phyloP scores from a whole-genome alignment of 1,140 invertebrate species.

The Drosophila micromelanica region DNA sequence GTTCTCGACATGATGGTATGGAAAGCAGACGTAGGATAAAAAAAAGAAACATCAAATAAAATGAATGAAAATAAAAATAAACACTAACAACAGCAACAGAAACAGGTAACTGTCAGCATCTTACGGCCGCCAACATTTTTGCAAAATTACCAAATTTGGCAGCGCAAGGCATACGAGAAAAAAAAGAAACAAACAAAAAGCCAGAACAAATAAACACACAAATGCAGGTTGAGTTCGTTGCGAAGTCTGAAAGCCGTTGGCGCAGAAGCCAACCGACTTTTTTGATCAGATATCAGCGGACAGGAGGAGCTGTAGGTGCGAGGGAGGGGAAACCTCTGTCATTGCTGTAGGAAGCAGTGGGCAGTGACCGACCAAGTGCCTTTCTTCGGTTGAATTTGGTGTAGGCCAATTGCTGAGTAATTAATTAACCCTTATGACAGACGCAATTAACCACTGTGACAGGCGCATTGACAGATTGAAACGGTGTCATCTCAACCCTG shows the following conservation, averaged over 20 bases:
- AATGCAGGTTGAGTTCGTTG: constrained; percentile 49
- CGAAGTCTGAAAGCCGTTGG: neutral
- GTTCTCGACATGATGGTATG: constrained; percentile 25
- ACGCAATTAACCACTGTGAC: constrained; percentile 25
- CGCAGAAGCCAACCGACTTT: constrained; percentile 28
- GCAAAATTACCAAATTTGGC: constrained; percentile 65
- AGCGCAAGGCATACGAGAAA: constrained; percentile 5
- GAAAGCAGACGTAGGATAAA: constrained; percentile 25
- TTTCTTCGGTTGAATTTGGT: constrained; percentile 1
- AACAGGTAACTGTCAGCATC: constrained; percentile 47
- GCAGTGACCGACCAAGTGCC: constrained; percentile 38
- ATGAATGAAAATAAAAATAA: constrained; percentile 16
- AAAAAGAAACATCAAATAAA: constrained; percentile 31
- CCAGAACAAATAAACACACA: constrained; percentile 71
- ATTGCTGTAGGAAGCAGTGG: neutral
- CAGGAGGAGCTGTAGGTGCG: neutral
- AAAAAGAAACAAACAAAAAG: constrained; percentile 38
- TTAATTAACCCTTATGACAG: constrained; percentile 30
- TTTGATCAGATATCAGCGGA: constrained; percentile 60
- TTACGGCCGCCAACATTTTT: constrained; percentile 40
- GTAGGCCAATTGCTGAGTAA: constrained; percentile 6
- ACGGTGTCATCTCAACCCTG: neutral
- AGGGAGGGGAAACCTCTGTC: neutral
- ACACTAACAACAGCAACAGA: constrained; percentile 19
- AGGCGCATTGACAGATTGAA: constrained; percentile 17